Conservation (phyloP, 2,888 invertebrate species). For the Ophraella communa region DNA sequence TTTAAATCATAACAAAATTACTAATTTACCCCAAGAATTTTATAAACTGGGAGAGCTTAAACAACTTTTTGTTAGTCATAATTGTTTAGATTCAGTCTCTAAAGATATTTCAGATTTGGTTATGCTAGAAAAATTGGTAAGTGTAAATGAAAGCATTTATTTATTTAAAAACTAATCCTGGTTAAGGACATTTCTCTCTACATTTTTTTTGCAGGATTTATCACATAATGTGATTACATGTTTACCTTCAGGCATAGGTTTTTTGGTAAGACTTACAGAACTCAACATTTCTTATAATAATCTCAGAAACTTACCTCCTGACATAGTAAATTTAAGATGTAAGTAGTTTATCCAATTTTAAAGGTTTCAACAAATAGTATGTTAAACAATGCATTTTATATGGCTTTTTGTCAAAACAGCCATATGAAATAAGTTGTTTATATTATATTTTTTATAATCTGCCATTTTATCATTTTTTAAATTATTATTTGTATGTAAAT, state of each 20-base stretch:
- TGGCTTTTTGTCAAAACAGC: too few species aligned
- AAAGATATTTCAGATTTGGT: slow-evolving; percentile 79
- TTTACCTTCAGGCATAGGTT: slow-evolving; percentile 83
- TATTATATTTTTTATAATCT: too few species aligned
- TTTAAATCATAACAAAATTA: slow-evolving; percentile 73
- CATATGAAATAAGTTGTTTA: too few species aligned
- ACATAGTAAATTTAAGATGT: slow-evolving; percentile 85
- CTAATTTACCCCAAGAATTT: slow-evolving; percentile 68
- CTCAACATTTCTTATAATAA: slow-evolving; percentile 78
- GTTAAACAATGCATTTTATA: too few species aligned
- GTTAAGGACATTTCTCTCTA: too few species aligned
- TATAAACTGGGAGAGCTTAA: slow-evolving; percentile 74
- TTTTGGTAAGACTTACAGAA: slow-evolving; percentile 77
- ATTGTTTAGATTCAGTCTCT: slow-evolving; percentile 71
- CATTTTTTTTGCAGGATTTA: slow-evolving; percentile 68
- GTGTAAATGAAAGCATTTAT: slow-evolving; percentile 6
- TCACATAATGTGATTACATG: slow-evolving; percentile 76
- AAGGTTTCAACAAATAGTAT: too few species aligned
- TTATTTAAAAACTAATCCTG: not conserved
- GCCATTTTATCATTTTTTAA: too few species aligned
- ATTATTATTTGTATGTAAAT: not conserved
- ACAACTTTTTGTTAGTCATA: slow-evolving; percentile 77
- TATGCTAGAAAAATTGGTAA: slow-evolving; percentile 78
- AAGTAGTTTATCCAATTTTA: slow-evolving; percentile 45
- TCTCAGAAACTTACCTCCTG: slow-evolving; percentile 77